Evolutionary conservation across 2,888 invertebrate species (phyloP), one percentile per base, ranked within the genome.

Genomic region (Ennomos fuscantarius): DNA sequence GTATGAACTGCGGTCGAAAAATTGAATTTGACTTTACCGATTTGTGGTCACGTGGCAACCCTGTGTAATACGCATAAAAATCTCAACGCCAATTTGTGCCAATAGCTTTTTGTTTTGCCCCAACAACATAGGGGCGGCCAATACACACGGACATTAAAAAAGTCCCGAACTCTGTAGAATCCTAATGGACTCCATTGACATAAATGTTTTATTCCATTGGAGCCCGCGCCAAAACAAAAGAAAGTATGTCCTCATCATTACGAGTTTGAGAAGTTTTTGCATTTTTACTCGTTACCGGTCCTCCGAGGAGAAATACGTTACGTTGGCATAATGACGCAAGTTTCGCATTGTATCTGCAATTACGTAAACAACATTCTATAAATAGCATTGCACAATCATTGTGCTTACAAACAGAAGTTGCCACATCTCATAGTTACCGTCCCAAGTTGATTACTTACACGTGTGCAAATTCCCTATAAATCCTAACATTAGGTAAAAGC

Each of bases 171-270:
- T 86, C 74, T 69, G 74, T 81, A 76, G 83, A 82, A 84, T 84
- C 81, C 83, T 87, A 88, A 89, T 88, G 85, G 87, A 84, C 79
- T 84, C 84, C 84, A 89, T 88, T 86, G 88, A 88, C 88, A 89
- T 88, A 88, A 89, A 89, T 89, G 89, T 89, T 89, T 89, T 89
- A 89, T 89, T 89, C 89, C 89, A 87, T 89, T 82, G 87, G 77
- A 76, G 81, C 82, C 76, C 72, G 76, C 78, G 87, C 85, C 87
- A 87, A 88, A 87, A 87, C 86, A 88, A 88, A 88, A 86, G 82
- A 85, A 86, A 87, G 81, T 82, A 83, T 84, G 82, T 84, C 80
- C 85, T 82, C 83, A 79, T 87, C 87, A 86, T 88, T 87, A 88
- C 81, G 86, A 85, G 85, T 86, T 86, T 69, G 73, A 63, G 76